phyloP scores from a whole-genome alignment of 2,888 invertebrate species.

The Pharmacophagus antenor region DNA sequence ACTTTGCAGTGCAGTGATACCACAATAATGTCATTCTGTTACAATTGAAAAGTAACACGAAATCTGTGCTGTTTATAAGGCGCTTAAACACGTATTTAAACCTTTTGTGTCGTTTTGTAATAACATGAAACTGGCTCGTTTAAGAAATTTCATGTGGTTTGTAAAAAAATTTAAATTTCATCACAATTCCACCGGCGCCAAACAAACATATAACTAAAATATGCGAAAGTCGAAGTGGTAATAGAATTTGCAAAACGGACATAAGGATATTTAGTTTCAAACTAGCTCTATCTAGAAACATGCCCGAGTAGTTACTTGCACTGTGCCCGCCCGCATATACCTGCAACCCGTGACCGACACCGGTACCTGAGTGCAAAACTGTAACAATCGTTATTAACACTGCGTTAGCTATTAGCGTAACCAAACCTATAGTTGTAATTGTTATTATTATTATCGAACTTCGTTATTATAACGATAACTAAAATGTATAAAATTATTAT shows the following conservation, averaged over 20 bases:
- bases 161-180: no score
- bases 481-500: neutral
- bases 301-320: slow-evolving; percentile 32
- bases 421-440: neutral
- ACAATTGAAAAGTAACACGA: no score
- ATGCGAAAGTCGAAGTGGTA: no score
- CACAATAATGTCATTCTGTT: no score
- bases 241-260: slow-evolving; percentile 12
- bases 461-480: neutral
- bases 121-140: no score
- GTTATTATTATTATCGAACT: neutral
- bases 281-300: slow-evolving; percentile 36
- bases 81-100: no score
- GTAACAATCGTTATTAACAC: slow-evolving; percentile 31
- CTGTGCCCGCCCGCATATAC: slow-evolving; percentile 35
- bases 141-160: no score
- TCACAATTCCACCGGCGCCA: no score
- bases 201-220: neutral
- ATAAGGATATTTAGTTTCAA: slow-evolving; percentile 32
- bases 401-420: slow-evolving; percentile 21
- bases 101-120: no score
- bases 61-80: no score
- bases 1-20: no score
- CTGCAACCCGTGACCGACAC: slow-evolving; percentile 26
- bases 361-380: slow-evolving; percentile 12